Evolutionary conservation across 1,140 invertebrate genomes (phyloP).

Genomic region (Caenorhabditis briggsae): DNA sequence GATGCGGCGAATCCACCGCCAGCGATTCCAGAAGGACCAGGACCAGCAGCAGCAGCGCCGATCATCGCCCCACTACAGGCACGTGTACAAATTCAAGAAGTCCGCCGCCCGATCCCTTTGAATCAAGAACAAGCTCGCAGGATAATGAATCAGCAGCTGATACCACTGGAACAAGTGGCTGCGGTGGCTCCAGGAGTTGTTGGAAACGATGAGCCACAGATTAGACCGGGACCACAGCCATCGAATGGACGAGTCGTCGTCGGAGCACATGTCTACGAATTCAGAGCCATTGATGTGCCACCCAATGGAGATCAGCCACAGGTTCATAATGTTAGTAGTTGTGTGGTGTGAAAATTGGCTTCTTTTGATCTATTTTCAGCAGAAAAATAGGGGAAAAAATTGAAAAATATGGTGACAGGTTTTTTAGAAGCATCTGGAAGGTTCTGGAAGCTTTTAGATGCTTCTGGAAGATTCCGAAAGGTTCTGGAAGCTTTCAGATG

Average conservation of each 20-base stretch:
- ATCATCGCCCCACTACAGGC: background rate
- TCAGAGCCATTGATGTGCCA: background rate
- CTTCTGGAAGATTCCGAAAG: too few species aligned
- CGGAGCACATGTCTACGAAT: constrained; percentile 36
- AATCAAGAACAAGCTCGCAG: constrained; percentile 28
- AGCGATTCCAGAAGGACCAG: background rate
- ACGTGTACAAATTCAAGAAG: background rate
- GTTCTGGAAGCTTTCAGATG: too few species aligned
- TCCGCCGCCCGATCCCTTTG: background rate
- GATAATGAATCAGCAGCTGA: background rate
- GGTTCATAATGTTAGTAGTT: constrained; percentile 6
- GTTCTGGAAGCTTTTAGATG: too few species aligned
- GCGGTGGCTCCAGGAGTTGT: background rate
- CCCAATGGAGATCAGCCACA: background rate
- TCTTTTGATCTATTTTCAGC: too few species aligned
- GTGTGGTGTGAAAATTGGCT: background rate
- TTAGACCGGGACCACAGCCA: background rate
- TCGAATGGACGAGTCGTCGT: constrained; percentile 15
- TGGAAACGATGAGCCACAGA: background rate
- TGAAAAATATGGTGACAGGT: too few species aligned
- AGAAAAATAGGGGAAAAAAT: too few species aligned
- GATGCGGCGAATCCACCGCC: background rate
- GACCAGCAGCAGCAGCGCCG: background rate
- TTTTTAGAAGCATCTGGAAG: too few species aligned
- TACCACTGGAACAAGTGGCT: background rate